Evolutionary conservation across 2,113 vertebrate species (phyloP).

Genomic region (Lanius ludovicianus): DNA sequence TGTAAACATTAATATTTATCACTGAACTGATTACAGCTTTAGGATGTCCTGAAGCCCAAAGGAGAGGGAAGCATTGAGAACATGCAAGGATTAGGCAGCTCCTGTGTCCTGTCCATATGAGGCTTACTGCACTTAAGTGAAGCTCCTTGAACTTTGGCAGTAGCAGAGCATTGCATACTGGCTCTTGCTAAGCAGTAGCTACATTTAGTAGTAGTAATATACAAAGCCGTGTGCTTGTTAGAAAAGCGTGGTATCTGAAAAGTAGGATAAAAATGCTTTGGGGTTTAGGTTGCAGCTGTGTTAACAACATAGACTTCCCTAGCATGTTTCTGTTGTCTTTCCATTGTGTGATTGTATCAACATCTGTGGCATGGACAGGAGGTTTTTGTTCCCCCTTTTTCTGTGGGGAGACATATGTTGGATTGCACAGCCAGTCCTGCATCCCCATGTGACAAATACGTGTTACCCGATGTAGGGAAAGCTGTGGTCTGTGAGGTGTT

Average conservation of each 20-base stretch:
- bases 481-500: background rate
- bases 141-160: background rate
- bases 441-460: background rate
- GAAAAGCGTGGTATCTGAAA: background rate
- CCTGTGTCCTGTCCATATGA: background rate
- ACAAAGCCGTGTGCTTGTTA: background rate
- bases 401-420: fast-evolving
- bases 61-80: background rate
- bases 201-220: background rate
- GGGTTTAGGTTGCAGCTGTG: background rate
- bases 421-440: background rate
- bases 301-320: background rate
- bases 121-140: background rate
- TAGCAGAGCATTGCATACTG: background rate
- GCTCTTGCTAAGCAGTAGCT: background rate
- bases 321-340: background rate
- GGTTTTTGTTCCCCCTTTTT: background rate
- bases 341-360: background rate
- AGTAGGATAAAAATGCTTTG: background rate
- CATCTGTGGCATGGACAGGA: background rate
- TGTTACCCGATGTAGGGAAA: background rate
- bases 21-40: constrained; percentile 1
- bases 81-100: background rate
- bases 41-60: background rate
- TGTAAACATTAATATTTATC: constrained; percentile 59